phyloP scores from a whole-genome alignment of 1,140 invertebrate species.

The Cherax destructor region DNA sequence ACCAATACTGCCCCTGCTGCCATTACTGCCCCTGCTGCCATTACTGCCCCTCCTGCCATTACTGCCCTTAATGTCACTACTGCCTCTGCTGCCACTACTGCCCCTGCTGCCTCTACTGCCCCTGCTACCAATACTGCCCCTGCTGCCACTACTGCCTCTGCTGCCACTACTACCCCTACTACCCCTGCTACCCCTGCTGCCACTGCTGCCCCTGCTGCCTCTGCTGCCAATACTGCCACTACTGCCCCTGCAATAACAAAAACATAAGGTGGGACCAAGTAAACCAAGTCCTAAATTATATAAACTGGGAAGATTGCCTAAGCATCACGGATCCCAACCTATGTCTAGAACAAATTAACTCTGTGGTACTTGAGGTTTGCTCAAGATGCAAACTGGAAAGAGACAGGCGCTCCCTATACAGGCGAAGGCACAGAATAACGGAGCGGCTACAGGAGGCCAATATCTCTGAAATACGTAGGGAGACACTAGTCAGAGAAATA shows the following conservation, averaged over 20 bases:
- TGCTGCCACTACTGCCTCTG: not conserved
- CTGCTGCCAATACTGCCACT: not conserved
- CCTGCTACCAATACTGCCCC: not conserved
- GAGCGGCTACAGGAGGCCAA: too few relatives aligned
- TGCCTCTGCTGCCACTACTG: not conserved
- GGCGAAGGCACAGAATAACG: too few relatives aligned
- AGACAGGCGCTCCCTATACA: too few relatives aligned
- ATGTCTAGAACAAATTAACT: too few relatives aligned
- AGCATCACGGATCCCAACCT: too few relatives aligned
- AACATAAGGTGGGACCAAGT: too few relatives aligned
- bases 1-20: not conserved
- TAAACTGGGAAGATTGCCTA: too few relatives aligned
- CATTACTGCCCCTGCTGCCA: not conserved
- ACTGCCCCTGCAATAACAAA: constrained; percentile 1
- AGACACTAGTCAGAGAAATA: too few relatives aligned
- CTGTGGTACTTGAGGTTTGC: too few relatives aligned
- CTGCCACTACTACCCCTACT: not conserved
- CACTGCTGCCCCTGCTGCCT: not conserved
- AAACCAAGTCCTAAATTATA: too few relatives aligned
- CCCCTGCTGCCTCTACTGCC: not conserved
- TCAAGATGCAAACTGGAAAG: too few relatives aligned
- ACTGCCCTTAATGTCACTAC: not conserved
- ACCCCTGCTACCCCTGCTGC: not conserved
- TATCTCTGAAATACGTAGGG: too few relatives aligned
- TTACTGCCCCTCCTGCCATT: not conserved